A percentile compares a stretch with the other conserved stretches of the same genome.
These are phyloP conservation scores for Caenorhabditis becei DNA, from an alignment of 2,888 invertebrate species.

Conservation along the genomic window DNA sequence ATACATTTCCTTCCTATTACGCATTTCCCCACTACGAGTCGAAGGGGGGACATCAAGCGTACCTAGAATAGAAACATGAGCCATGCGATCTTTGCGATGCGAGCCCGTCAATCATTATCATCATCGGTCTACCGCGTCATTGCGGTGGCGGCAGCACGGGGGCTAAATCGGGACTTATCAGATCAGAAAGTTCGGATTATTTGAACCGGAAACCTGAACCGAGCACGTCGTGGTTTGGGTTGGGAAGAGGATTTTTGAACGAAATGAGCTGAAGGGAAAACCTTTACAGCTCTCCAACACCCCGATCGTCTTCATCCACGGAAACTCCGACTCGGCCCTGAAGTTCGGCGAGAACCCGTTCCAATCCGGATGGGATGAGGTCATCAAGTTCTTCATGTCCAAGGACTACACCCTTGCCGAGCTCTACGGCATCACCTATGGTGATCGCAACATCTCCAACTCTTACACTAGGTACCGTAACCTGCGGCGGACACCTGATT, in stretches of 20 bases:
- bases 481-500: background rate
- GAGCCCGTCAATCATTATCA: constrained; percentile 19
- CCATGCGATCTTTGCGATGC: constrained; percentile 29
- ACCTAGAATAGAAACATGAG: constrained; percentile 43
- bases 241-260: background rate
- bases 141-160: constrained; percentile 25
- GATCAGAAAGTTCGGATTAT: constrained; percentile 23
- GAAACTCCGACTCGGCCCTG: constrained; percentile 79
- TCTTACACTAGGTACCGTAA: constrained; percentile 62
- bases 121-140: constrained; percentile 6
- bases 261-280: background rate
- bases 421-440: constrained; percentile 79
- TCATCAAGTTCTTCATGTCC: constrained; percentile 58
- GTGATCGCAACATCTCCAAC: constrained; percentile 68
- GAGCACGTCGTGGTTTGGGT: constrained; percentile 10
- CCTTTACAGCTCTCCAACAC: constrained; percentile 65
- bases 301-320: constrained; percentile 79
- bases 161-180: constrained; percentile 4
- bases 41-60: background rate
- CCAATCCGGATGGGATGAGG: constrained; percentile 73
- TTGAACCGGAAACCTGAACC: background rate
- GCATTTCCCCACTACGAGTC: constrained; percentile 11
- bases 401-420: constrained; percentile 71
- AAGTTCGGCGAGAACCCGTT: constrained; percentile 60
- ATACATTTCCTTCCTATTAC: constrained; percentile 44